A percentile compares a stretch with the other conserved stretches of the same genome.
Conservation (phyloP, 2,888 invertebrate genomes). For the Synanthedon vespiformis region DNA sequence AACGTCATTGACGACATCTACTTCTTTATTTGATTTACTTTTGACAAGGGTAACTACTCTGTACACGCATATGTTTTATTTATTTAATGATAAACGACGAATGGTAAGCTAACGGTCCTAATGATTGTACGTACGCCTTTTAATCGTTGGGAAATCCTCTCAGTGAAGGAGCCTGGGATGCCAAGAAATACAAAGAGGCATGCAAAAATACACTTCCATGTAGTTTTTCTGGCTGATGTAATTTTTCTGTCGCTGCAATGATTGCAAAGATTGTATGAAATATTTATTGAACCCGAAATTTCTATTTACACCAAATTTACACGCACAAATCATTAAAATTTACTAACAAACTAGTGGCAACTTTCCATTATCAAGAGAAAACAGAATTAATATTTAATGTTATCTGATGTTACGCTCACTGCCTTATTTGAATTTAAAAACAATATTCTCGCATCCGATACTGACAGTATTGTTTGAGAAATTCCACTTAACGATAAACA, state of each 20-base stretch:
- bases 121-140: no score
- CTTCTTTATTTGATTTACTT: no score
- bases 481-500: constrained; percentile 20
- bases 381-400: neutral
- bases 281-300: neutral
- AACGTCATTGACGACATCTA: no score
- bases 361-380: neutral
- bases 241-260: no score
- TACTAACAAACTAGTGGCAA: neutral
- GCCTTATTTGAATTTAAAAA: constrained; percentile 29
- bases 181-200: neutral
- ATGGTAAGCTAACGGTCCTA: no score
- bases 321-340: neutral
- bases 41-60: no score
- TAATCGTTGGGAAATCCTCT: no score
- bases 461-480: constrained; percentile 17
- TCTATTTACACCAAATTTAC: neutral
- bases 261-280: no score
- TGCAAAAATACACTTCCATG: neutral
- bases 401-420: neutral
- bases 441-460: constrained; percentile 22
- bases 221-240: no score
- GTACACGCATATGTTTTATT: no score
- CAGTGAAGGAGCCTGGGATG: no score
- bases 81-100: no score